Evolutionary conservation across 1,140 invertebrate species (phyloP).

Genomic region (Palaemon carinicauda): DNA sequence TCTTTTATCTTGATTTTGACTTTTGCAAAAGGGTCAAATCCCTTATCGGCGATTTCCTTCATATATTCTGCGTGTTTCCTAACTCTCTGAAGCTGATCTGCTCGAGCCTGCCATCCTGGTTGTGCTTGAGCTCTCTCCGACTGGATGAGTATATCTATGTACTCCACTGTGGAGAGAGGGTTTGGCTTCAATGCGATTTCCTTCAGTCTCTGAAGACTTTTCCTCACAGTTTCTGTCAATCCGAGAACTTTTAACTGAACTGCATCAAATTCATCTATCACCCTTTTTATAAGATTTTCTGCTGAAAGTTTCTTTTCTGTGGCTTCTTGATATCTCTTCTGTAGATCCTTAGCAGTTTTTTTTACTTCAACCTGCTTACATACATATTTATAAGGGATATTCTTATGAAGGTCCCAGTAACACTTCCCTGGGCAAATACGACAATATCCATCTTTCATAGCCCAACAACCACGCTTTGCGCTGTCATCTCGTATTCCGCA

Average conservation of each 20-base stretch:
- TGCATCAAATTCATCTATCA: neutral
- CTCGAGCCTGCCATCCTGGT: neutral
- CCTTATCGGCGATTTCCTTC: neutral
- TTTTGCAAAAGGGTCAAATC: too few relatives aligned
- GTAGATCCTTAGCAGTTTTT: neutral
- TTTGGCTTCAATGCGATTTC: neutral
- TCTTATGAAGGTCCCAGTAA: neutral
- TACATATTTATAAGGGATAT: neutral
- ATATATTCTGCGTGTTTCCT: neutral
- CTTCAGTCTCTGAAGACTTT: neutral
- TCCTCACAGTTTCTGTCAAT: neutral
- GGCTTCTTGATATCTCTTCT: neutral
- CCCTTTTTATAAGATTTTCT: neutral
- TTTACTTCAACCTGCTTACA: neutral
- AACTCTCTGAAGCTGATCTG: neutral
- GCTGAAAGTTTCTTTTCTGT: neutral
- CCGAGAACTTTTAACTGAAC: neutral
- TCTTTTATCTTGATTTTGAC: too few relatives aligned
- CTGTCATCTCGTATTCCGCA: too few relatives aligned
- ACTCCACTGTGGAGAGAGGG: neutral
- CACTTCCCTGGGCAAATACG: neutral
- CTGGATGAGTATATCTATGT: neutral
- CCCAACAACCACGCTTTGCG: neutral
- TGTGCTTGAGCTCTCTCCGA: neutral
- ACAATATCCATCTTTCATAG: neutral